Evolutionary conservation across 2,797 vertebrate species (phyloP).

Genomic region (Lacerta agilis): DNA sequence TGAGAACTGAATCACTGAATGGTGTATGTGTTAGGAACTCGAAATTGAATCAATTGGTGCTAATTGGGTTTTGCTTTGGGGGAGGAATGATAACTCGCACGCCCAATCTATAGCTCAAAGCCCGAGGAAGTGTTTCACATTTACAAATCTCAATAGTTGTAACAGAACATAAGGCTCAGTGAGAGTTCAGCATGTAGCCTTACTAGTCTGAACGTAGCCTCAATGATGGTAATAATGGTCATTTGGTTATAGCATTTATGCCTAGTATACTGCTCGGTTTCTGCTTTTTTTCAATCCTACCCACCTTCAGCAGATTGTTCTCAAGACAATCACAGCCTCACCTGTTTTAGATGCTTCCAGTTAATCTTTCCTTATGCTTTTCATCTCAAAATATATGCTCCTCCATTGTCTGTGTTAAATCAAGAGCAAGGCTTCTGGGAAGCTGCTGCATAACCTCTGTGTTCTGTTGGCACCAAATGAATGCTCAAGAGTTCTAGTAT

Average conservation of each 20-base stretch:
- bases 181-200: conserved; percentile 41
- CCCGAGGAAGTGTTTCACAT: conserved; percentile 28
- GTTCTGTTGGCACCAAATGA: background rate
- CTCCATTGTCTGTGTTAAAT: background rate
- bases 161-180: background rate
- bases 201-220: background rate
- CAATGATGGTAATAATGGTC: background rate
- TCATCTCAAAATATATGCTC: background rate
- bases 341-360: background rate
- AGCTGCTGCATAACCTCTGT: background rate
- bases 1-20: background rate
- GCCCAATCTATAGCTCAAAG: background rate
- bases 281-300: background rate
- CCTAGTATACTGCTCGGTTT: conserved; percentile 8
- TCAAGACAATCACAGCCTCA: background rate
- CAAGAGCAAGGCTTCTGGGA: background rate
- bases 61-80: conserved; percentile 19
- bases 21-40: background rate
- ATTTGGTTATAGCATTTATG: background rate
- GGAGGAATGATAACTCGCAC: background rate
- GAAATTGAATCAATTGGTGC: conserved; percentile 22
- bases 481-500: background rate
- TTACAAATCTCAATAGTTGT: conserved; percentile 3
- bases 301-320: background rate
- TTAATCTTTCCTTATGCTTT: background rate